Percentiles rank a stretch among this genome's conserved stretches.
Conservation (phyloP, 2,888 invertebrate genomes). For the Caenorhabditis sinica region DNA sequence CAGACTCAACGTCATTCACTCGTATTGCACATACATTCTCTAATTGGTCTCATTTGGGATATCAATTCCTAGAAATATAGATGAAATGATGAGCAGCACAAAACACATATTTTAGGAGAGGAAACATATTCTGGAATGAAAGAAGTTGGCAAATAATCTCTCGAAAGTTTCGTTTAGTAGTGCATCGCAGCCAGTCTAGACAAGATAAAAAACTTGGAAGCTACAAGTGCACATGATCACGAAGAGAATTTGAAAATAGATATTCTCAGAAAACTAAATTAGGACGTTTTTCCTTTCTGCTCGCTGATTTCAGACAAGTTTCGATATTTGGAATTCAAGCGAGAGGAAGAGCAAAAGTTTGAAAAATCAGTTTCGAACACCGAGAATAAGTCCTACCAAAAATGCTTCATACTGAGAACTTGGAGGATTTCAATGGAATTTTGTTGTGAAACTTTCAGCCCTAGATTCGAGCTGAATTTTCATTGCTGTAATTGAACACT, state of each 20-base stretch:
- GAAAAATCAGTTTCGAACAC: too few relatives aligned
- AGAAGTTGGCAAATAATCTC: neutral
- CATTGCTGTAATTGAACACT: too few relatives aligned
- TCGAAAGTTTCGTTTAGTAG: neutral
- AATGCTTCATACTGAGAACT: too few relatives aligned
- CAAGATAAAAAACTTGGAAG: slow-evolving; percentile 1
- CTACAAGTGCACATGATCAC: slow-evolving; percentile 13
- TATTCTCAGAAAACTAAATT: neutral
- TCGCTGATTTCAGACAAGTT: neutral
- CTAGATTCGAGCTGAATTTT: too few relatives aligned
- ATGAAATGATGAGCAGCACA: neutral
- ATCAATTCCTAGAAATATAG: neutral
- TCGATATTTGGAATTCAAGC: neutral
- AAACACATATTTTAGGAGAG: neutral
- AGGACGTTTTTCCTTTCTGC: neutral
- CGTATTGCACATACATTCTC: neutral
- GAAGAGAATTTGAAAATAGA: slow-evolving; percentile 16
- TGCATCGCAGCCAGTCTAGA: slow-evolving; percentile 9
- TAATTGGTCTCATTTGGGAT: slow-evolving; percentile 1
- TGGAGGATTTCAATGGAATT: too few relatives aligned
- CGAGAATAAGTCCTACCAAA: too few relatives aligned
- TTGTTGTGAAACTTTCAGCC: too few relatives aligned
- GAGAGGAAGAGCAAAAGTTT: too few relatives aligned
- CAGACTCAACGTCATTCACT: too few relatives aligned
- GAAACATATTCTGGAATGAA: neutral